Base-by-base conservation (phyloP, 2,888 invertebrate genomes). In the Agrilus biguttatus region DNA sequence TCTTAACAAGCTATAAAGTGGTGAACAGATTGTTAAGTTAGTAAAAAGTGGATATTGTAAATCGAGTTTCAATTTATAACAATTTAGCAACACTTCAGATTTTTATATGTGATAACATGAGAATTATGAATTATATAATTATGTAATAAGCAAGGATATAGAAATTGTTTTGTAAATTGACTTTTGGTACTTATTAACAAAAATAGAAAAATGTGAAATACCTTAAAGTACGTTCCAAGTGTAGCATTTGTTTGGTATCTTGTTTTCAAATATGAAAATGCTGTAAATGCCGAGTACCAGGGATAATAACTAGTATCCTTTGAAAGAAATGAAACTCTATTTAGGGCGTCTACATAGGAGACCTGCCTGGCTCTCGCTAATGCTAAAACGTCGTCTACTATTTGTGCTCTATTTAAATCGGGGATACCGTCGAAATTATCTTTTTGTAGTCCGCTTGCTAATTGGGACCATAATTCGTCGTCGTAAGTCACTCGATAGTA, bases 381-480 rank as follows among this genome's bases (percentile, higher is more conserved):
- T 62, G 79, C 79, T 51, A 84, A 70, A 2, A 81, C 71, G 61
- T 93, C 93, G 54, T 91, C 84, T 10, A 92, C 74, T 19, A 83
- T 70, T 70, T 75, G 86, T 4, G 85, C 87, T 52, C 81, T 72
- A 60, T 85, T 85, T 10, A 78, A 61, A 37, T 74, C 72, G 49
- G 80, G 72, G 40, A 87, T 80, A 1, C 43, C 58, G 1, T 50
- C 46, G 33, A 72, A 70, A 14, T 64, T 49, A 19, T 68, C 64
- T 2, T 56, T 58, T 13, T 66, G 63, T 1, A 73, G 58, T 23
- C 69, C 71, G 2, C 61, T 43, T 2, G 61, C 59, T 34, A 77
- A 70, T 14, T 68, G 59, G 1, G 67, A 50, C 79, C 78, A 81
- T 1, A 75, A 71, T 39, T 62, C 61, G 1, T 58, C 54, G 51